Base-by-base conservation (phyloP, 2,113 vertebrate genomes). In the Rhinoderma darwinii region DNA sequence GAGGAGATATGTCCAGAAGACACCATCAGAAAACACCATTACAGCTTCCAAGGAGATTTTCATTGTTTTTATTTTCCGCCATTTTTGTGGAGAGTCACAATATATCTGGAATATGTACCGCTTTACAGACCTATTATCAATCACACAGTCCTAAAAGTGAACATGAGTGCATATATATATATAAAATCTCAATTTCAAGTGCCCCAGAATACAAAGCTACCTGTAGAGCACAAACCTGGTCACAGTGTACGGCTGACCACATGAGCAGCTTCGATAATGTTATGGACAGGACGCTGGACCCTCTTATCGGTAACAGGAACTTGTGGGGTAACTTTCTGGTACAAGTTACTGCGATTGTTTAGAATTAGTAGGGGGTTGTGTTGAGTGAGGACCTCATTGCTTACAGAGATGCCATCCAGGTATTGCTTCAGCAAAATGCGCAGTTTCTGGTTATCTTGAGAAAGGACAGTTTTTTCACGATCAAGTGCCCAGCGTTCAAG, bases 401-500 rank as follows among this genome's bases (percentile, higher is more conserved):
- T 93, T 83, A 95, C 59, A 0, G 93, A 91, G 87, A 95, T 91
- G 83, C 94, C 93, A 0, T 91, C 91, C 89, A 97, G 90, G 89
- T 96, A 96, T 87, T 92, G 92, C 78, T 90, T 90, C 47, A 96
- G 94, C 84, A 95, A 90, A 41, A 88, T 50, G 30, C 90, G 89
- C 54, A 97, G 91, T 4, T 87, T 89, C 73, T n/a, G 41, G 50
- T 96, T 96, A 89, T 93, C 93, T 6, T 66, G 90, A 2, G 83
- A 25, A 88, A 96, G 89, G 14, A 88, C 88, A 0, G 0, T 20
- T 30, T 61, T 91, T 5, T 93, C 90, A 32, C 4, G 89, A 56
- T 91, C 90, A 83, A 97, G 90, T 0, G 91, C 94, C 85, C 92
- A 89, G 35, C 92, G 91, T 73, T 97, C 96, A 89, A 97, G 91